Evolutionary conservation across 2,113 vertebrate genomes (phyloP).

Genomic region (Eidolon helvum): DNA sequence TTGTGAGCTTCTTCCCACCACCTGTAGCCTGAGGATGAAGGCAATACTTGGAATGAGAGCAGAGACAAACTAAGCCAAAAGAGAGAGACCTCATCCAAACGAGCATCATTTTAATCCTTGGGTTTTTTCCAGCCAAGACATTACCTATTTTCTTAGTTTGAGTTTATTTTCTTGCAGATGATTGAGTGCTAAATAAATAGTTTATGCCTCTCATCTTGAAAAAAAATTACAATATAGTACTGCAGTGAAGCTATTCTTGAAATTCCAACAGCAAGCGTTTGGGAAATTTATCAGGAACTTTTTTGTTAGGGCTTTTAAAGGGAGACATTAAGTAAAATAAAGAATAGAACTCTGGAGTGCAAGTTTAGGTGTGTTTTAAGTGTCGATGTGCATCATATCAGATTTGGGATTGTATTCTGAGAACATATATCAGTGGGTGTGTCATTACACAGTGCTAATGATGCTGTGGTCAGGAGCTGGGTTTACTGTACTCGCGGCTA

Average conservation of each 20-base stretch:
- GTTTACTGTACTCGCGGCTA: background rate
- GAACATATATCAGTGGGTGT: background rate
- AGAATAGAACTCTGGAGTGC: background rate
- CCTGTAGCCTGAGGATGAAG: background rate
- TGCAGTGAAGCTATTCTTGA: background rate
- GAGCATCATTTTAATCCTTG: background rate
- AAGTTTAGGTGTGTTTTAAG: background rate
- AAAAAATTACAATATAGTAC: background rate
- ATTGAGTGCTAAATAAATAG: background rate
- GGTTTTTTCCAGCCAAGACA: background rate
- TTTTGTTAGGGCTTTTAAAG: background rate
- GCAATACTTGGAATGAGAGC: background rate
- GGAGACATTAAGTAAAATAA: background rate
- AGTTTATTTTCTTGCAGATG: background rate
- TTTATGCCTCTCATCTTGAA: background rate
- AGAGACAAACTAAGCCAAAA: background rate
- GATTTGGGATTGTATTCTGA: background rate
- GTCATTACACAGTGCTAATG: background rate
- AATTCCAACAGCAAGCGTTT: background rate
- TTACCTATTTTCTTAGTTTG: background rate
- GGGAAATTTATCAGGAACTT: background rate
- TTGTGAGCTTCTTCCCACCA: background rate
- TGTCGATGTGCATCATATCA: background rate
- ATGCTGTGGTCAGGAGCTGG: no score
- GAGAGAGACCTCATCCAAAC: background rate